Percentiles rank a stretch among this genome's conserved stretches.
Evolutionary conservation across 1,140 invertebrate genomes (phyloP).

Genomic region (Aethina tumida): DNA sequence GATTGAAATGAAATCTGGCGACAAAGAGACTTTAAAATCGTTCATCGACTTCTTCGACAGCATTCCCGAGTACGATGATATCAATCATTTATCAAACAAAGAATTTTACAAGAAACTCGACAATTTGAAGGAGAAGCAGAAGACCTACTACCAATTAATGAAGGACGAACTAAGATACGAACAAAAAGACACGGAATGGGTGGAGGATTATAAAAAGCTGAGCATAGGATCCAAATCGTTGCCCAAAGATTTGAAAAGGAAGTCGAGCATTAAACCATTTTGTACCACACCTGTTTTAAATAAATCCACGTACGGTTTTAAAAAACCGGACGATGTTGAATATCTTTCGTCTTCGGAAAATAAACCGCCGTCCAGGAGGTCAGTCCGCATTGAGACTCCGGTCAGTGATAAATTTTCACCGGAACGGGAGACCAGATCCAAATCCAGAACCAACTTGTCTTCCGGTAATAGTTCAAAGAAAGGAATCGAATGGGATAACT

Average conservation of each 20-base stretch:
- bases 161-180: constrained; percentile 39
- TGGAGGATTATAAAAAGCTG: constrained; percentile 31
- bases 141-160: constrained; percentile 43
- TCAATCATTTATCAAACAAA: constrained; percentile 54
- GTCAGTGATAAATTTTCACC: constrained; percentile 19
- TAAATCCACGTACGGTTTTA: constrained; percentile 12
- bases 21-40: constrained; percentile 35
- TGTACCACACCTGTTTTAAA: constrained; percentile 20
- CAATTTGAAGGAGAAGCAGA: constrained; percentile 52
- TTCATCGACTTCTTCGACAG: constrained; percentile 55
- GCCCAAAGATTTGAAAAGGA: constrained; percentile 9
- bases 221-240: constrained; percentile 17
- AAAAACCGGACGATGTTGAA: constrained; percentile 21
- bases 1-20: constrained; percentile 15
- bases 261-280: constrained; percentile 21
- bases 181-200: constrained; percentile 28
- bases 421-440: constrained; percentile 15
- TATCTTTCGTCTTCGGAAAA: constrained; percentile 25
- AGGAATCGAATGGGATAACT: constrained; percentile 27
- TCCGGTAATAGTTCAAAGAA: constrained; percentile 15
- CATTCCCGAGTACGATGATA: constrained; percentile 58
- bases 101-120: constrained; percentile 57
- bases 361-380: constrained; percentile 32
- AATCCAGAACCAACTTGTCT: constrained; percentile 20
- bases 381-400: constrained; percentile 33